A percentile compares a stretch with the other conserved stretches of the same genome.
Conservation (phyloP, 2,797 vertebrate genomes). For the Morelia viridis region DNA sequence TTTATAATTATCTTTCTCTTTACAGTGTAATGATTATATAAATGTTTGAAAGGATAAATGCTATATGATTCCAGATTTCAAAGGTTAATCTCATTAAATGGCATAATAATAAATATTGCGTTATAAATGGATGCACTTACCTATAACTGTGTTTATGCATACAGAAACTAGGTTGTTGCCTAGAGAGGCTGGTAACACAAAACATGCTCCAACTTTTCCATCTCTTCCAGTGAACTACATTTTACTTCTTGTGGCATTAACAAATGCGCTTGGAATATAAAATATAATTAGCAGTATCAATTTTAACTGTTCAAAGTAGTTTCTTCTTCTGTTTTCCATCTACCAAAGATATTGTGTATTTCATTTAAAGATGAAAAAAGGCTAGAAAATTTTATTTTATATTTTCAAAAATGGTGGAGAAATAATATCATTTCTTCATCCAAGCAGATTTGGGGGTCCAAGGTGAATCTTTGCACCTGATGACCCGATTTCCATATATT, state of each 20-base stretch:
- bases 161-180: background rate
- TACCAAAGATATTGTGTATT: background rate
- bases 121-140: slow-evolving; percentile 18
- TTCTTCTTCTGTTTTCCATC: background rate
- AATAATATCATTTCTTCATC: background rate
- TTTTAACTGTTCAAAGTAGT: background rate
- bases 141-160: background rate
- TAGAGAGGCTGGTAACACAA: background rate
- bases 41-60: accelerated
- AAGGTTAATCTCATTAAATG: slow-evolving; percentile 12
- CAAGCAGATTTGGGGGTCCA: background rate
- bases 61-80: slow-evolving; percentile 23
- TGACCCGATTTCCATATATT: background rate
- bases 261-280: background rate
- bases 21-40: background rate
- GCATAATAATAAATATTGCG: slow-evolving; percentile 18
- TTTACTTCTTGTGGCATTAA: background rate
- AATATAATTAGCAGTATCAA: background rate
- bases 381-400: background rate
- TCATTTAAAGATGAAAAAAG: background rate
- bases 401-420: background rate
- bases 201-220: background rate
- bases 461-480: background rate
- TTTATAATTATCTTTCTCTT: slow-evolving; percentile 46
- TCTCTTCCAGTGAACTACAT: background rate